Evolutionary conservation across 2,113 vertebrate species (phyloP), one percentile per base, ranked within the genome.

Genomic region (Forbesichthys agassizii): DNA sequence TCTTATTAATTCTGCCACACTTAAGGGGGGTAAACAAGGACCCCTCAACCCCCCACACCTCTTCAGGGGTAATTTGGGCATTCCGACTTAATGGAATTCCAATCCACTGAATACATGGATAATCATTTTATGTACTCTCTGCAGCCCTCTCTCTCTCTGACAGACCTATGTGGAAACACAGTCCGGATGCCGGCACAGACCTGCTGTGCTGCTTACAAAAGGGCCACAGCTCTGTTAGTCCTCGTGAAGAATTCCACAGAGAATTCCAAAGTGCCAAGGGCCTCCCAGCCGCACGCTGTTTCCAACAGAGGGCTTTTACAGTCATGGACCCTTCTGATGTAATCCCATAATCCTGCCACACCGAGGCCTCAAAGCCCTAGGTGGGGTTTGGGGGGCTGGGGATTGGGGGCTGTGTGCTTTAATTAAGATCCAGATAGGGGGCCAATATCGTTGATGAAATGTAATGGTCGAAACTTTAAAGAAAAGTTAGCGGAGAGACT

Each of bases 301-400:
- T 95, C 94, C 94, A 93, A 93, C 95, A 92, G 93, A 95, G 90
- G 90, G 91, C 94, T 95, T 89, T 96, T 94, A 96, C 93, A 95
- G 94, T 95, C 93, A 91, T 90, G 93, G 92, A 93, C 95, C 94
- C 95, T 93, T 93, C 92, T 91, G 94, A 77, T 93, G 90, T 98
- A 98, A 98, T 98, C 96, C 90, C 93, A 96, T 98, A 98, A 99
- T 98, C 97, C 96, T 94, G 85, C 94, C 86, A 93, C 93, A 94
- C 94, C 92, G 94, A 94, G 93, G 94, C 95, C 81, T 82, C 77
- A 79, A 92, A 93, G 92, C 69, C 69, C 90, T 91, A 89, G 91
- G 94, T 86, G 75, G 94, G 94, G 95, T 94, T 94, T 94, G 93
- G 94, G 94, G 94, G 92, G 91, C 91, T 91, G 94, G 88, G 91